Evolutionary conservation across 2,113 vertebrate species (phyloP).

Genomic region (Malurus elegans): DNA sequence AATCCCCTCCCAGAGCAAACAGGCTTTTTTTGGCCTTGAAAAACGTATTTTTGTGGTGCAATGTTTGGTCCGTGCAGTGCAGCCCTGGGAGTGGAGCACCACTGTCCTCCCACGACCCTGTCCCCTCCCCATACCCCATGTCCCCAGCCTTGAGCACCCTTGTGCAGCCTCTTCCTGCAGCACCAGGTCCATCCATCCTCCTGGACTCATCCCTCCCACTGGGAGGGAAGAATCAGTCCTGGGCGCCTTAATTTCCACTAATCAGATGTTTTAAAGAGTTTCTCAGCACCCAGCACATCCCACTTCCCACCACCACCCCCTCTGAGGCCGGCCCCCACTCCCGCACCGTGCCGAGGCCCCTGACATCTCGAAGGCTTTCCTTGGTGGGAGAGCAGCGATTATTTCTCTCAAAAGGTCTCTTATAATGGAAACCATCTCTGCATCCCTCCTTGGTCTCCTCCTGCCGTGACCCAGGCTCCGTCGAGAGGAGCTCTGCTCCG

Average conservation of each 20-base stretch:
- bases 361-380: background rate
- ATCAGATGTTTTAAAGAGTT: conserved; percentile 29
- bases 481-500: conserved; percentile 43
- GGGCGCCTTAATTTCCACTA: background rate
- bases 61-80: fast-evolving
- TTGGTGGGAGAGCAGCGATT: conserved; percentile 35
- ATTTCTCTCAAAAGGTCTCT: conserved; percentile 51
- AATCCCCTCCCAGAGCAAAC: background rate
- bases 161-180: background rate
- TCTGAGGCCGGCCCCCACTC: background rate
- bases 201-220: background rate
- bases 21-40: background rate
- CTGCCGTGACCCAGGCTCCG: conserved; percentile 54
- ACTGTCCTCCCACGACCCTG: background rate
- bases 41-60: background rate
- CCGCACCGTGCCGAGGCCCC: background rate
- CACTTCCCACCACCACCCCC: background rate
- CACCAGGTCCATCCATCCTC: background rate
- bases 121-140: fast-evolving
- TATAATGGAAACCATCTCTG: conserved; percentile 60
- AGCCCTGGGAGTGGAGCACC: background rate
- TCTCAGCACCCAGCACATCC: background rate
- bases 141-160: background rate
- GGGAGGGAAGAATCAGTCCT: background rate
- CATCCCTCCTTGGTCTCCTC: conserved; percentile 53